phyloP scores from a whole-genome alignment of 2,113 vertebrate species.

The Excalfactoria chinensis region DNA sequence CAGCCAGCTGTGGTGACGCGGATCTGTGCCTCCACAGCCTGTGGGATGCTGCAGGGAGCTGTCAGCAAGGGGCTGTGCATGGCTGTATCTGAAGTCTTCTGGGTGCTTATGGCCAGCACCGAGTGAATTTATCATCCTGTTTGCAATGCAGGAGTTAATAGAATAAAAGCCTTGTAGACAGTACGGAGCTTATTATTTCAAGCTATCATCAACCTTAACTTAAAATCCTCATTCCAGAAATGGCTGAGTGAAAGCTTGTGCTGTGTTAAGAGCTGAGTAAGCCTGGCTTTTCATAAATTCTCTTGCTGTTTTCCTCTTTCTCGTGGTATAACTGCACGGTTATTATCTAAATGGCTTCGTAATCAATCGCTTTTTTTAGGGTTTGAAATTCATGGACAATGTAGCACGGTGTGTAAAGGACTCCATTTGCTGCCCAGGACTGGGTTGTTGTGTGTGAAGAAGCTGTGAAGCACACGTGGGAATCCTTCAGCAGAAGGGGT shows the following conservation, averaged over 20 bases:
- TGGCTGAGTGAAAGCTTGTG: constrained; percentile 29
- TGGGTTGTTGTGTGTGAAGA: neutral
- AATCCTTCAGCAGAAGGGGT: neutral
- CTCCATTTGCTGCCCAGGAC: neutral
- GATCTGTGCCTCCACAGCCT: neutral
- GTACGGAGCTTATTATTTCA: constrained; percentile 31
- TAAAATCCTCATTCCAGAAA: constrained; percentile 49
- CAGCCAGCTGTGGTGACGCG: no score
- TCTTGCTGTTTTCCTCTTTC: neutral
- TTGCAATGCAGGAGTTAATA: constrained; percentile 23
- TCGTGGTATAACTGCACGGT: neutral
- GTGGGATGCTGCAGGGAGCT: neutral
- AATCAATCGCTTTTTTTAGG: neutral
- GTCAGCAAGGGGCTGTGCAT: neutral
- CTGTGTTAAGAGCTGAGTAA: constrained; percentile 37
- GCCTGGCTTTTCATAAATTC: neutral
- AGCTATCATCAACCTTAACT: constrained; percentile 55
- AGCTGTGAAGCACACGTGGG: neutral
- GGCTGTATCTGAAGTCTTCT: neutral
- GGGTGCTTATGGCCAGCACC: neutral
- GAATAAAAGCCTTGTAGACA: constrained; percentile 42
- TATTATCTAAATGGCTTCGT: neutral
- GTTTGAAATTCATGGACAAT: neutral
- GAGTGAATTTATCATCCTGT: constrained; percentile 49
- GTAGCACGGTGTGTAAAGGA: neutral